Evolutionary conservation across 2,888 invertebrate species (phyloP), one percentile per base, ranked within the genome.

Genomic region (Dolomedes plantarius): DNA sequence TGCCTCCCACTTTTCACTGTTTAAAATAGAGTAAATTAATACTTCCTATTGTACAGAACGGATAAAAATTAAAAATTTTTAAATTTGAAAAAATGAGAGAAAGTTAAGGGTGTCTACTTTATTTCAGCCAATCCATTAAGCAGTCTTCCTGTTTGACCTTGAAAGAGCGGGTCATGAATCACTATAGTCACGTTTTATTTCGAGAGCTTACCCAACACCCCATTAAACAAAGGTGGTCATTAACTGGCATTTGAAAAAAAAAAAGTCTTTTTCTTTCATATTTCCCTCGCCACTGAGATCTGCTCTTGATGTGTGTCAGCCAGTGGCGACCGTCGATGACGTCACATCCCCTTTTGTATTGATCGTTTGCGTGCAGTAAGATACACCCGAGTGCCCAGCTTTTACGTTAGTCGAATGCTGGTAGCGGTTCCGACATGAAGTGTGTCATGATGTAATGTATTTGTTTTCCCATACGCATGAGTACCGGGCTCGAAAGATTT

Each of bases 321-420:
- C 19, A 56, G 56, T 56, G 56, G 56, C 56, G 56, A 56, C 5
- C 69, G 56, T 28, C 0, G 1, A n/a, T 82, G 82, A 82, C 82
- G 82, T 82, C 75, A 82, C 46, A 13, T 13, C 56, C 56, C 62
- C 46, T 27, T 65, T 56, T 69, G 39, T 75, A 82, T 81, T 74
- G 82, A 75, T 82, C 71, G 72, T 31, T 36, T n/a, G n/a, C 27
- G 36, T 82, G 81, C 39, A 46, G 2, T 11, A 1, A 6, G 68
- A 69, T 68, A 76, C 46, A 73, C 62, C 13, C 64, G 75, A 41
- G 27, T 46, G 64, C 64, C 64, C 39, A 11, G 64, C 28, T 65
- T 36, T 36, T 7, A 36, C 36, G 36, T 36, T 36, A 36, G 36
- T 36, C 36, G 5, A 36, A 36, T 7, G 23, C 6, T 19, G 5